Evolutionary conservation across 2,113 vertebrate species (phyloP).

Genomic region (Misgurnus anguillicaudatus): DNA sequence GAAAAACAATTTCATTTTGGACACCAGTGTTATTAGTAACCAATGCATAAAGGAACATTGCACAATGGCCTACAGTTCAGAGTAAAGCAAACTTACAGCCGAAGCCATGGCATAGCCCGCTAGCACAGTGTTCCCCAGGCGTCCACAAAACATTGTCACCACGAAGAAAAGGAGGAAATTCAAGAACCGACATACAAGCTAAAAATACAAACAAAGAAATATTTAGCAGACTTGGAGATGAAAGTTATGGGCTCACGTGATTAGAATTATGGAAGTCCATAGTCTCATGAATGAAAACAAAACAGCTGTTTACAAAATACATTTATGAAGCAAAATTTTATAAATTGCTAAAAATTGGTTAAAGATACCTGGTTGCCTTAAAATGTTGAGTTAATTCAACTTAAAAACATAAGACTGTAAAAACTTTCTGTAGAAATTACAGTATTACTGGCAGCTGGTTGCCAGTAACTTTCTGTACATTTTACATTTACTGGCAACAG

Average conservation of each 20-base stretch:
- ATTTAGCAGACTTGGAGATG: conserved; percentile 33
- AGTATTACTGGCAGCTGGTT: too few species aligned
- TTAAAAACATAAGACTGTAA: too few species aligned
- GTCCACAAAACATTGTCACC: conserved; percentile 91
- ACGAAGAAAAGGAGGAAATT: conserved; percentile 84
- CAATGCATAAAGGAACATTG: too few species aligned
- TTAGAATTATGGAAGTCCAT: neutral
- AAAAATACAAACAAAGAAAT: conserved; percentile 35
- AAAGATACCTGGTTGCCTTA: too few species aligned
- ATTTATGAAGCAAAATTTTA: neutral
- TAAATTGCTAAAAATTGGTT: too few species aligned
- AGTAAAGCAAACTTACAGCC: conserved; percentile 70
- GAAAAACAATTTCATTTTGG: conserved; percentile 50
- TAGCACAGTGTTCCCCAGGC: conserved; percentile 85
- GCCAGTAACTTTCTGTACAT: too few species aligned
- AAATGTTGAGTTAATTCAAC: too few species aligned
- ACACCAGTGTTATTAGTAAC: too few species aligned
- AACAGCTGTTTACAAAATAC: neutral
- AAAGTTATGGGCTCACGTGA: conserved; percentile 29
- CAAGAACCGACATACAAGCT: conserved; percentile 87
- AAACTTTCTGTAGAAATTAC: too few species aligned
- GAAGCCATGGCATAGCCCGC: conserved; percentile 86
- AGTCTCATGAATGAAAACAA: neutral
- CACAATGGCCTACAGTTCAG: too few species aligned
- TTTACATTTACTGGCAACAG: too few species aligned